Evolutionary conservation across 2,888 invertebrate genomes (phyloP).

Genomic region (Acanthosepion pharaonis): DNA sequence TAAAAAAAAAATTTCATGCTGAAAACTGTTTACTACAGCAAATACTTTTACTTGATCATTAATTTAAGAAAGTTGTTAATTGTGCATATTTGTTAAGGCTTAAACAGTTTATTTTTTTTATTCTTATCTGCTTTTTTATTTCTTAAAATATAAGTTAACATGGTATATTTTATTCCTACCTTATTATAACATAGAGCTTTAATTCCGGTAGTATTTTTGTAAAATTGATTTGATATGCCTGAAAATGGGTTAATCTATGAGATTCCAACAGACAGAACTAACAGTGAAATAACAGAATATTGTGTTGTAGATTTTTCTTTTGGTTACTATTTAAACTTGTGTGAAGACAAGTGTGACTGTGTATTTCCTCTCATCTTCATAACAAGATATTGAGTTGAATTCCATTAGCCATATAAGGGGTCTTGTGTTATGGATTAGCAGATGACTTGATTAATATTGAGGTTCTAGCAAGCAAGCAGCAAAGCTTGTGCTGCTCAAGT

Average conservation of each 20-base stretch:
- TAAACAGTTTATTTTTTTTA: no score
- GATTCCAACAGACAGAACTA: neutral
- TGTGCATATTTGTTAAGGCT: no score
- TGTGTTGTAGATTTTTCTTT: neutral
- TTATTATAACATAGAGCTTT: neutral
- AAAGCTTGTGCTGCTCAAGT: neutral
- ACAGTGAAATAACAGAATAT: neutral
- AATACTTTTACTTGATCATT: no score
- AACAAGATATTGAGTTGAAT: neutral
- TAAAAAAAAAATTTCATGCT: no score
- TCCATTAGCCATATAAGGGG: neutral
- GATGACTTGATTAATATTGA: slow-evolving; percentile 38
- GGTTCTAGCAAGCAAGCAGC: neutral
- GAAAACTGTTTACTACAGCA: no score
- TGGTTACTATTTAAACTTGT: neutral
- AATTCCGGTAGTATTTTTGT: neutral
- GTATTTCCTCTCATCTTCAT: neutral
- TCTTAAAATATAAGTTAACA: neutral
- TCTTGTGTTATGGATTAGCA: neutral
- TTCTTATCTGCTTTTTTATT: neutral
- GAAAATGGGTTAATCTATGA: neutral
- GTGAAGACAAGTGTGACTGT: neutral
- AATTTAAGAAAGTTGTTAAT: no score
- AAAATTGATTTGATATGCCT: neutral
- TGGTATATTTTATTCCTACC: neutral